Conservation (phyloP, 2,113 vertebrate species). For the Gnathonemus echidnorhynchus region DNA sequence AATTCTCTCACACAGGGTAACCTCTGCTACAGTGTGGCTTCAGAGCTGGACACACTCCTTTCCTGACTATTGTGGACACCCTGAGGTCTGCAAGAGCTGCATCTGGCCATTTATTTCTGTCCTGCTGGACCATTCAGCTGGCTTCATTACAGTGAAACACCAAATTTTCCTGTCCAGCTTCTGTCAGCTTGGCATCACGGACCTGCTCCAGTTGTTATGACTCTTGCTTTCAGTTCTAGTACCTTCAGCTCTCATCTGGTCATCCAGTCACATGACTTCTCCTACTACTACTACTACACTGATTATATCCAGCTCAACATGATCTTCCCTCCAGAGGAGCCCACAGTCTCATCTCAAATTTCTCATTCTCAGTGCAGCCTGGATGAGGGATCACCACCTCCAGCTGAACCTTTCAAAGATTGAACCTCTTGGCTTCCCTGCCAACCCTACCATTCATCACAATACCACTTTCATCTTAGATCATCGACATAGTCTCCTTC, state of each 20-base stretch:
- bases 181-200: neutral
- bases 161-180: neutral
- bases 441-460: neutral
- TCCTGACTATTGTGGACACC: neutral
- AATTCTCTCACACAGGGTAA: neutral
- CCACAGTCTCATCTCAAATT: neutral
- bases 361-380: neutral
- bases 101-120: neutral
- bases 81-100: neutral
- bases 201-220: no score
- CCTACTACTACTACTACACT: neutral
- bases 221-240: neutral
- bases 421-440: neutral
- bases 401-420: neutral
- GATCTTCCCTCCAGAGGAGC: neutral
- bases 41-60: neutral
- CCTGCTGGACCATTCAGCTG: neutral
- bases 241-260: neutral
- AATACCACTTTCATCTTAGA: neutral
- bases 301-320: neutral
- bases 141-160: neutral
- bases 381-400: neutral
- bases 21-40: neutral
- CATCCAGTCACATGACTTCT: neutral
- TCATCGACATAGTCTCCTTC: neutral